Base-by-base conservation (phyloP, 2,888 invertebrate genomes). In the Aelia acuminata region DNA sequence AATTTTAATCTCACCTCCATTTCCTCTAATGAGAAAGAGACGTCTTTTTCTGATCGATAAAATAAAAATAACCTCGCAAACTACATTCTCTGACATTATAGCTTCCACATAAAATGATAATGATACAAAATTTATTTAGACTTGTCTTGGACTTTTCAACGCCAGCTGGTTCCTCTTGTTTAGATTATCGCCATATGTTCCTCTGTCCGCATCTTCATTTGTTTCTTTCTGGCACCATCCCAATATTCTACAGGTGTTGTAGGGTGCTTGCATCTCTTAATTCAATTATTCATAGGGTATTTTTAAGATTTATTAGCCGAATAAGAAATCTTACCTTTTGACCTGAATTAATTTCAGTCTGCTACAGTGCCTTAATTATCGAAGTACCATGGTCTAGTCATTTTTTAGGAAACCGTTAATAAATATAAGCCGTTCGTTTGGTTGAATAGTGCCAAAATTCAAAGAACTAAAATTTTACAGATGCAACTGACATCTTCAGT, bases 151-250 rank as follows among this genome's bases (percentile, higher is more conserved):
- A 1, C 31, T 18, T 35, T 70, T 70, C 63, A 35, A 18, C 63
- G 18, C 31, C 31, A 70, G 63, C 63, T 70, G 63, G 31, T 70
- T 35, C 63, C 63, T 20, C 63, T 70, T 18, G 63, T 70, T 70
- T 70, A 70, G 31, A 70, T 70, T 70, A 70, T 20, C 31, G 63
- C 63, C 63, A 70, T 70, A 70, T 70, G 63, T 70, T 70, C 63
- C 26, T 18, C 26, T n/a, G 63, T 70, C 63, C 26, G 31, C 35
- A 70, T 70, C 63, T 70, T 70, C 63, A 70, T 70, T 70, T 70
- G 63, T 70, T 70, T 70, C 63, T 70, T 70, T 70, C 63, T 70
- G 63, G 63, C 63, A 70, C 63, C 35, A 18, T 20, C 63, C 63
- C 63, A 70, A 70, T 31, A 70, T 35, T 35, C 63, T 70, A 70